phyloP scores from a whole-genome alignment of 2,113 vertebrate genomes.

The Pseudonaja textilis region DNA sequence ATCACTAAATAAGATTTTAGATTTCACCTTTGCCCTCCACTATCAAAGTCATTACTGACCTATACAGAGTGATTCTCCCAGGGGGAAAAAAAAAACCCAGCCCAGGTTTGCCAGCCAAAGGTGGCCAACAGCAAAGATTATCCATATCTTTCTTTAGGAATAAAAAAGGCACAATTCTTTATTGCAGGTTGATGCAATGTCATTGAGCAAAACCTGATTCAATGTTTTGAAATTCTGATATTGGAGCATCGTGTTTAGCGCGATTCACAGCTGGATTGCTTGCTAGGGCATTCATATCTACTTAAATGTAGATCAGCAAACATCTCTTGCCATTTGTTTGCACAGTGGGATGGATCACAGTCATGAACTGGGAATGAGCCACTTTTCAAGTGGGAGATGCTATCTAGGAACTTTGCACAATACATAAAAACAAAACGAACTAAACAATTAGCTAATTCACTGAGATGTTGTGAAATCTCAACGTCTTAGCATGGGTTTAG shows the following conservation, averaged over 20 bases:
- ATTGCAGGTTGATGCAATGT: neutral
- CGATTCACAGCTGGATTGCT: slow-evolving; percentile 22
- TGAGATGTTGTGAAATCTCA: neutral
- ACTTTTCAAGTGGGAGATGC: neutral
- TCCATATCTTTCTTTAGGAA: neutral
- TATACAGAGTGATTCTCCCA: neutral
- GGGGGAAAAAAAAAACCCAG: neutral
- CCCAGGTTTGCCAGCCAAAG: neutral
- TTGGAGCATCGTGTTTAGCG: neutral
- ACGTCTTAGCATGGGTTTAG: neutral
- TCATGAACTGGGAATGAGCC: neutral
- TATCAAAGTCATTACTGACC: neutral
- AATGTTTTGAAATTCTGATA: neutral
- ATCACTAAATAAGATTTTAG: neutral
- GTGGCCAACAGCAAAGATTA: neutral
- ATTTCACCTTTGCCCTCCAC: neutral
- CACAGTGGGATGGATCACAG: neutral
- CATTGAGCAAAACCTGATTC: neutral
- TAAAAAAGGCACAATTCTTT: neutral
- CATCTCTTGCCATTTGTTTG: neutral
- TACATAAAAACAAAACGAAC: neutral
- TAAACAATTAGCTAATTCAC: neutral
- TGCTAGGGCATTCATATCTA: neutral
- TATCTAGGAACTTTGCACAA: neutral
- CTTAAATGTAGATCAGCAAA: neutral